Percentiles rank a stretch among this genome's conserved stretches.
Evolutionary conservation across 92 coral and sea anemone species (phyloP).

Genomic region (Epizoanthus fatuus): DNA sequence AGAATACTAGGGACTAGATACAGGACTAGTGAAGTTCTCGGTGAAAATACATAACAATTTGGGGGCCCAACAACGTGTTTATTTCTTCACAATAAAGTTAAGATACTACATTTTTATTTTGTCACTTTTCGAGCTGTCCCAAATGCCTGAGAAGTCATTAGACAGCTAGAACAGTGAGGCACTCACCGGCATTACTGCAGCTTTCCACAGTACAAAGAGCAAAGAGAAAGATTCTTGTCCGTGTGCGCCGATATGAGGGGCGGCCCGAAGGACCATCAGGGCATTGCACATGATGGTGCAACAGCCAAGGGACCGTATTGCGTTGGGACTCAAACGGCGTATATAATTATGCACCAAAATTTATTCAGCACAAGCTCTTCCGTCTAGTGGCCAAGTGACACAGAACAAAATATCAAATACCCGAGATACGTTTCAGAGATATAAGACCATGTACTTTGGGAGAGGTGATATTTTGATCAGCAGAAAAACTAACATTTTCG

Average conservation of each 20-base stretch:
- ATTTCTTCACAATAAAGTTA: background rate
- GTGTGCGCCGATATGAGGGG: conserved; percentile 91
- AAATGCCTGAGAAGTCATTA: background rate
- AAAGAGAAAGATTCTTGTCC: conserved; percentile 83
- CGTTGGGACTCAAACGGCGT: background rate
- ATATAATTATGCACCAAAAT: background rate
- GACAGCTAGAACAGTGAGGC: conserved; percentile 14
- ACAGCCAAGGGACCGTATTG: conserved; percentile 3
- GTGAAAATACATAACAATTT: background rate
- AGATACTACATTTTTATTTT: background rate
- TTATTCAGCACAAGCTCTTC: too few relatives aligned
- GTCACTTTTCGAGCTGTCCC: background rate
- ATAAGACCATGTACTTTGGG: too few relatives aligned
- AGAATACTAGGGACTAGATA: background rate
- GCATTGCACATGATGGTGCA: conserved; percentile 58
- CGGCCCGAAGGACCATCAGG: conserved; percentile 66
- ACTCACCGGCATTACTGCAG: conserved; percentile 96
- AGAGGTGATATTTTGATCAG: too few relatives aligned
- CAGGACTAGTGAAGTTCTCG: background rate
- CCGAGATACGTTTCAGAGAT: too few relatives aligned
- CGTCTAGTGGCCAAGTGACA: too few relatives aligned
- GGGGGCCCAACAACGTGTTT: background rate
- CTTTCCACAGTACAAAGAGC: conserved; percentile 84
- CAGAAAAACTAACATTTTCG: too few relatives aligned
- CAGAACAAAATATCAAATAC: too few relatives aligned